Conservation (phyloP, 2,888 invertebrate species). For the Macaria notata region DNA sequence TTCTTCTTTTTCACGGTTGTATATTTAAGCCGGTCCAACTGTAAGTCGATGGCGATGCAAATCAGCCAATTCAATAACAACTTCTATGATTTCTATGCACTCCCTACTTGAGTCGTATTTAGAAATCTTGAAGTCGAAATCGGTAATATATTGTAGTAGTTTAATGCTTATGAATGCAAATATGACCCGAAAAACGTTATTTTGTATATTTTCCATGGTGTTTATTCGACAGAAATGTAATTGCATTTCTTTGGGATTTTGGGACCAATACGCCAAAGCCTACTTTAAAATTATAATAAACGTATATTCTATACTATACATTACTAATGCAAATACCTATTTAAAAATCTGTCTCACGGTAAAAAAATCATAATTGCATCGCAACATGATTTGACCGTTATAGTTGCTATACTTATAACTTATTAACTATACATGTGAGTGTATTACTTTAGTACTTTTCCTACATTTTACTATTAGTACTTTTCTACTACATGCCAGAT, state of each 20-base stretch:
- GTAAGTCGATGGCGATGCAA: constrained; percentile 17
- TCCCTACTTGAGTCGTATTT: constrained; percentile 17
- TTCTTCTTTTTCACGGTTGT: too few relatives aligned
- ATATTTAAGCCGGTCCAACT: neutral
- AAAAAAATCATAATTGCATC: too few relatives aligned
- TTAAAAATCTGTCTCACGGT: too few relatives aligned
- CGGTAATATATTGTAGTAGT: constrained; percentile 19
- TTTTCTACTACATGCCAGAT: too few relatives aligned
- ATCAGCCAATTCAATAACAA: constrained; percentile 21
- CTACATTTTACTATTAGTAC: too few relatives aligned
- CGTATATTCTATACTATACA: too few relatives aligned
- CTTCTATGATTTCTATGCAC: constrained; percentile 14
- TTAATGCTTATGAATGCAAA: constrained; percentile 17
- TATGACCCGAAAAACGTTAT: constrained; percentile 15
- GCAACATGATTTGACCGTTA: too few relatives aligned
- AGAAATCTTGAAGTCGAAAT: constrained; percentile 23
- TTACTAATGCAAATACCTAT: too few relatives aligned
- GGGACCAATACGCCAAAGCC: neutral
- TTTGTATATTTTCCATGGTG: constrained; percentile 8
- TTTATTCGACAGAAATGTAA: constrained; percentile 7
- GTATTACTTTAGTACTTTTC: too few relatives aligned
- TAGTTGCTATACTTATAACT: too few relatives aligned
- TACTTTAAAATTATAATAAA: neutral
- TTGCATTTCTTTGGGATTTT: neutral
- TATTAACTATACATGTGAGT: too few relatives aligned